Evolutionary conservation across 2,113 vertebrate genomes (phyloP).

Genomic region (Cyprinodon brontotheroides): DNA sequence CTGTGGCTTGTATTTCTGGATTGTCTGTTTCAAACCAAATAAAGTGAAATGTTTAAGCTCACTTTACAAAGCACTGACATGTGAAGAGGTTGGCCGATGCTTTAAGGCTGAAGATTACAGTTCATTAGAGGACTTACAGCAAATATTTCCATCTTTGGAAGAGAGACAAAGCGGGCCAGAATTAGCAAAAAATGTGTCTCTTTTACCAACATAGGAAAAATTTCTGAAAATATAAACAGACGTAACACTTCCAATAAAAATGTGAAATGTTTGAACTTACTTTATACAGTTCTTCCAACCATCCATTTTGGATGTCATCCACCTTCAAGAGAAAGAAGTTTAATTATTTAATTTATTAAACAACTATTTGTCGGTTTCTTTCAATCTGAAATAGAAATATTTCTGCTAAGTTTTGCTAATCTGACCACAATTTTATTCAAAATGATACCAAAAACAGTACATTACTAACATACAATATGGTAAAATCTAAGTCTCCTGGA

Average conservation of each 20-base stretch:
- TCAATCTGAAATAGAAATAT: not conserved
- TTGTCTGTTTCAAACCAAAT: slow-evolving; percentile 62
- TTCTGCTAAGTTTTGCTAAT: not conserved
- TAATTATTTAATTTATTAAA: not conserved
- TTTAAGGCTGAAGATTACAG: slow-evolving; percentile 13
- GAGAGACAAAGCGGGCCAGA: not conserved
- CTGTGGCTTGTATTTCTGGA: slow-evolving; percentile 72
- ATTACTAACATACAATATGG: not conserved
- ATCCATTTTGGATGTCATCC: slow-evolving; percentile 77
- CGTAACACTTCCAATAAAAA: not conserved
- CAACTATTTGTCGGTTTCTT: not conserved
- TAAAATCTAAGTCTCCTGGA: not conserved
- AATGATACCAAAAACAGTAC: too few species aligned
- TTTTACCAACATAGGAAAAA: not conserved
- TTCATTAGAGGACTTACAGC: slow-evolving; percentile 19
- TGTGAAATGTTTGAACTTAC: slow-evolving; percentile 52
- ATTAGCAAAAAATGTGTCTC: not conserved
- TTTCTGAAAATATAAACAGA: not conserved
- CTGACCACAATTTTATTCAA: not conserved
- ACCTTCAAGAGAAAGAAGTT: slow-evolving; percentile 63
- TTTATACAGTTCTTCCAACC: slow-evolving; percentile 80
- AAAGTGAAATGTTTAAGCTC: not conserved
- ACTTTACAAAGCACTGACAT: slow-evolving; percentile 5
- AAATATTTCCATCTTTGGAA: not conserved
- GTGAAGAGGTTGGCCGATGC: not conserved